Evolutionary conservation across 92 coral and sea anemone genomes (phyloP).

Genomic region (Virgularia gustaviana): DNA sequence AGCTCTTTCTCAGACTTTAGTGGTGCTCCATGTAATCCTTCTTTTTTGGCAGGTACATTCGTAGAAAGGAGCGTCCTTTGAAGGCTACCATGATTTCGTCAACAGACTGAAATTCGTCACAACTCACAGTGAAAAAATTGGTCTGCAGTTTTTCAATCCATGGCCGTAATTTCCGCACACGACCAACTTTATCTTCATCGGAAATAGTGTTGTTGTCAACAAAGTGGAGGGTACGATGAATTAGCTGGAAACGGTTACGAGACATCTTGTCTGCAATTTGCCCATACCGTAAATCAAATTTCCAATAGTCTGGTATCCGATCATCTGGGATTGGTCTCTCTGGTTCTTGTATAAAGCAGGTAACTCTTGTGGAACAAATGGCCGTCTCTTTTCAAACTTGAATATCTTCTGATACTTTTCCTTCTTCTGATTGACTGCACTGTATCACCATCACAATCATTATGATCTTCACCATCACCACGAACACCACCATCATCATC

Average conservation of each 20-base stretch:
- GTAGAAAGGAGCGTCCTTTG: slow-evolving; percentile 15
- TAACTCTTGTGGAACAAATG: no score
- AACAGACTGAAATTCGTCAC: slow-evolving; percentile 7
- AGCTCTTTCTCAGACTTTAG: no score
- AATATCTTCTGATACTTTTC: no score
- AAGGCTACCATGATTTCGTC: slow-evolving; percentile 31
- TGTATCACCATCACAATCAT: no score
- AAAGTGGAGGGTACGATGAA: slow-evolving; percentile 1
- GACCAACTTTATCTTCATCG: slow-evolving; percentile 9
- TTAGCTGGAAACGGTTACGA: background rate
- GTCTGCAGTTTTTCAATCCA: slow-evolving; percentile 14
- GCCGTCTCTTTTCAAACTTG: no score
- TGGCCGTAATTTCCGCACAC: slow-evolving; percentile 26
- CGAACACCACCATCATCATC: no score
- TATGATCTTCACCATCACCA: no score
- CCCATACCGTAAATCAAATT: background rate
- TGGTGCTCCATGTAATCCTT: no score
- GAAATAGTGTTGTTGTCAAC: background rate
- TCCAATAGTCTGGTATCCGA: slow-evolving; percentile 25
- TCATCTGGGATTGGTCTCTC: no score
- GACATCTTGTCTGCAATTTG: slow-evolving; percentile 20
- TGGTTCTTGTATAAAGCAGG: no score
- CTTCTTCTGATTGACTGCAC: no score
- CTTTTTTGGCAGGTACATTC: slow-evolving; percentile 18
- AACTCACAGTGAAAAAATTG: background rate